Base-by-base conservation (phyloP, 2,888 invertebrate genomes). In the Gastracanthus pulcherrimus region DNA sequence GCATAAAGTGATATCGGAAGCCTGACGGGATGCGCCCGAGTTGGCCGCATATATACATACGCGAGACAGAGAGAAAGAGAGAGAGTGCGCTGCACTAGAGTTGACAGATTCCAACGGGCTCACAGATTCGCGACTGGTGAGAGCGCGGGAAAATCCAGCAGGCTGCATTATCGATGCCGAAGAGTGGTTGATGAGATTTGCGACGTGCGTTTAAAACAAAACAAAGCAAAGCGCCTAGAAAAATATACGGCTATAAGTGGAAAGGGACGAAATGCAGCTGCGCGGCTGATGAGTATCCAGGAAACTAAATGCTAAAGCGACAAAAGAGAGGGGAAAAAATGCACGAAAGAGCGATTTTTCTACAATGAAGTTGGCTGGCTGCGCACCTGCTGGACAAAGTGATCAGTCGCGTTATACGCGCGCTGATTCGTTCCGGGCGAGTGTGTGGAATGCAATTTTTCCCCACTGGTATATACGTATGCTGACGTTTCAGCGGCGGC, bases 161-260 rank as follows among this genome's bases (percentile, higher is more conserved):
- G 13, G 34, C 23, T 76, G 75, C 70, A 80, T 80, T 80, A 80
- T 76, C 75, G 69, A 75, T 75, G 64, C 23, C 55, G 71, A 34
- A 64, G 26, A 51, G 36, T 31, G 41, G 58, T 38, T 36, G 41
- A 66, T 72, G 60, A 34, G 31, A 58, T 77, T 60, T 23, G 55
- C 34, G 11, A 58, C 55, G 38, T 67, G 74, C 6, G 38, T 48
- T 80, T 67, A 29, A 72, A 78, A 51, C 71, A 64, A 69, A 74
- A 66, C 58, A 45, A 36, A 31, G 41, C 13, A 9, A 23, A 19
- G 19, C 13, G 9, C 31, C n/a, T 34, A 0, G 38, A 11, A 26
- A 29, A 51, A 29, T 38, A 64, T 23, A 19, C 11, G 36, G 26
- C n/a, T n/a, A n/a, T n/a, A n/a, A n/a, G n/a, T n/a, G n/a, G n/a